Evolutionary conservation across 2,797 vertebrate species (phyloP).

Genomic region (Cirrhinus mrigala): DNA sequence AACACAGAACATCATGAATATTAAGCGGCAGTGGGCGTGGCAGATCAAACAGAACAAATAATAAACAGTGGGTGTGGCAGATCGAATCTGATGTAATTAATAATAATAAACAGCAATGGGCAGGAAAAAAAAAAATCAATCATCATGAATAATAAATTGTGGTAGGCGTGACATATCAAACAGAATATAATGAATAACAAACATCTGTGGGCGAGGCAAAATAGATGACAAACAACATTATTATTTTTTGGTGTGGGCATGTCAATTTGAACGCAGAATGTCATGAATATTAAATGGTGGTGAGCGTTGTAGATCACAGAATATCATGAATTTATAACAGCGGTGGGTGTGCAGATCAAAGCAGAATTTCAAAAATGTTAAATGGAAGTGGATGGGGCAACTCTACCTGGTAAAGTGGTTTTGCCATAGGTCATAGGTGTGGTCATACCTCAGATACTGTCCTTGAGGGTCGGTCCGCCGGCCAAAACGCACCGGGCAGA

Average conservation of each 20-base stretch:
- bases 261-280: not conserved
- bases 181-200: too few relatives aligned
- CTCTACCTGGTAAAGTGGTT: not conserved
- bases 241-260: too few relatives aligned
- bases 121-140: too few relatives aligned
- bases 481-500: slow-evolving; percentile 66
- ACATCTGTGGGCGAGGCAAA: too few relatives aligned
- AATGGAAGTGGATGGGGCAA: not conserved
- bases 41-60: too few relatives aligned
- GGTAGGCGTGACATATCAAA: too few relatives aligned
- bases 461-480: slow-evolving; percentile 64
- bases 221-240: too few relatives aligned
- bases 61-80: too few relatives aligned
- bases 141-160: too few relatives aligned
- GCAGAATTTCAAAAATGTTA: not conserved
- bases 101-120: too few relatives aligned
- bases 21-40: accelerated
- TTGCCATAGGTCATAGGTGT: not conserved
- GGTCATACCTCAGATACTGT: slow-evolving; percentile 63
- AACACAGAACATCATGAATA: not conserved
- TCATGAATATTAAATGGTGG: not conserved
- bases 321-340: not conserved
- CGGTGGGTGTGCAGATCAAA: accelerated
- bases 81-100: too few relatives aligned
- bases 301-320: not conserved